phyloP scores from a whole-genome alignment of 2,797 vertebrate genomes.

The Leuciscus waleckii region DNA sequence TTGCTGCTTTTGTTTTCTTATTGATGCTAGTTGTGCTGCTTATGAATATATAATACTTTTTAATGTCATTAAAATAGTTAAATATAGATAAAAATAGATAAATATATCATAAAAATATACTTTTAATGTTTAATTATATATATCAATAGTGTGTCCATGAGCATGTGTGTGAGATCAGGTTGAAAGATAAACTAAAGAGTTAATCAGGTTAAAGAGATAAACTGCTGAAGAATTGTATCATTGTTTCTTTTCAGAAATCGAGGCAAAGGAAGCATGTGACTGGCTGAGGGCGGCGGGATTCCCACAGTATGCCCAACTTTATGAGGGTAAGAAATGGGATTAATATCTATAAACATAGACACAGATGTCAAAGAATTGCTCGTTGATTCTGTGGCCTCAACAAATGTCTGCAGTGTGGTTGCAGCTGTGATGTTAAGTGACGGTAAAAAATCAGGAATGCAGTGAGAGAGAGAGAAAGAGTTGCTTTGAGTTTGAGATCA shows the following conservation, averaged over 20 bases:
- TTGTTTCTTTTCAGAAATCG: constrained; percentile 83
- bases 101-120: too few relatives aligned
- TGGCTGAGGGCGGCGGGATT: constrained; percentile 97
- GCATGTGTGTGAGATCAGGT: not conserved
- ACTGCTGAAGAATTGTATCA: not conserved
- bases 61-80: too few relatives aligned
- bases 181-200: not conserved
- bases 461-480: not conserved
- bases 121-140: too few relatives aligned
- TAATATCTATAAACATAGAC: constrained; percentile 38
- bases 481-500: constrained; percentile 13
- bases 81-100: too few relatives aligned
- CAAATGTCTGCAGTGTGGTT: constrained; percentile 18
- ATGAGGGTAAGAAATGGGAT: constrained; percentile 83
- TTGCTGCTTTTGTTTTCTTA: too few relatives aligned
- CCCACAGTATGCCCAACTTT: constrained; percentile 96
- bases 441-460: constrained; percentile 44
- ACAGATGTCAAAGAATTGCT: not conserved
- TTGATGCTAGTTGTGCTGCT: too few relatives aligned
- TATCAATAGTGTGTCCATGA: not conserved
- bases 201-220: not conserved
- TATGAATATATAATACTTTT: too few relatives aligned
- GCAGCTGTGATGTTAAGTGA: constrained; percentile 51
- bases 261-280: constrained; percentile 95
- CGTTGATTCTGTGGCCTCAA: constrained; percentile 3